Evolutionary conservation across 2,888 invertebrate species (phyloP).

Genomic region (Diplolepis rosae): DNA sequence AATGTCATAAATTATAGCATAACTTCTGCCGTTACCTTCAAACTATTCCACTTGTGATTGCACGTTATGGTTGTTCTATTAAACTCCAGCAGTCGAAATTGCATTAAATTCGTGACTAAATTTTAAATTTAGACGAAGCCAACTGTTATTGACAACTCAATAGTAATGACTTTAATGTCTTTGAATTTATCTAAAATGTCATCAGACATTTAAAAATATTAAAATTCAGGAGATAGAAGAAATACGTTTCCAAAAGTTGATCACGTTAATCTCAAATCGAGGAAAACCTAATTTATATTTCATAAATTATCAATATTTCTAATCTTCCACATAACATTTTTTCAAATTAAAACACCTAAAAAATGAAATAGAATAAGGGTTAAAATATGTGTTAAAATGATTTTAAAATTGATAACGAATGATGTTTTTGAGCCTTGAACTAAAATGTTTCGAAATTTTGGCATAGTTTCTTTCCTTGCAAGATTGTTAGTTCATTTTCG

Average conservation of each 20-base stretch:
- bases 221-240: too few species aligned
- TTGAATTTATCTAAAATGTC: too few species aligned
- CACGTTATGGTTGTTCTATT: constrained; percentile 12
- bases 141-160: not conserved
- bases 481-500: not conserved
- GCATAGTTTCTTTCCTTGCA: constrained; percentile 1
- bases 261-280: too few species aligned
- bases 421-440: not conserved
- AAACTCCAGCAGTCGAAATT: not conserved
- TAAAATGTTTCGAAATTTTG: not conserved
- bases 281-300: too few species aligned
- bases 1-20: constrained; percentile 15
- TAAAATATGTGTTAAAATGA: too few species aligned
- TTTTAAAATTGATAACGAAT: not conserved
- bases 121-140: not conserved
- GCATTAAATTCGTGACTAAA: constrained; percentile 6
- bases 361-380: too few species aligned
- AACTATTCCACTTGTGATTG: constrained; percentile 24
- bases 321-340: too few species aligned
- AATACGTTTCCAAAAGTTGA: too few species aligned
- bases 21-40: constrained; percentile 32
- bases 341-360: too few species aligned
- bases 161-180: too few species aligned
- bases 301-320: too few species aligned
- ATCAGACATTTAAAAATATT: too few species aligned